Percentiles rank a stretch among this genome's conserved stretches.
These are phyloP conservation scores for Dynastes grantii DNA, from an alignment of 2,888 invertebrate species.

Conservation along the genomic window DNA sequence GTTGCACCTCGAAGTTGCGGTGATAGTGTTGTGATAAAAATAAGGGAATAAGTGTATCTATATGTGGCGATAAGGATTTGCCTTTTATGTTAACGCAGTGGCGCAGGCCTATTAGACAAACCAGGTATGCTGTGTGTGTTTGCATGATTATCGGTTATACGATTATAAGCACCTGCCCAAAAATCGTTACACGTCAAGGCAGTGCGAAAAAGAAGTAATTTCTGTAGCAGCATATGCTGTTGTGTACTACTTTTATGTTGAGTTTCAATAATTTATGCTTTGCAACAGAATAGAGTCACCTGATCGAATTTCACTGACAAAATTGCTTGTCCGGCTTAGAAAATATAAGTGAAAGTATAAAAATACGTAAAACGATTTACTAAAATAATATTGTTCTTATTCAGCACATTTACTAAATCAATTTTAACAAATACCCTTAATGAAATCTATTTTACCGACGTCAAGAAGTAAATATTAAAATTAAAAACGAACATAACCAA, in stretches of 20 bases:
- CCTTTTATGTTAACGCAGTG: background rate
- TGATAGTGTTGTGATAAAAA: constrained; percentile 32
- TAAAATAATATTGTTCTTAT: too few species aligned
- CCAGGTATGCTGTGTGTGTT: constrained; percentile 1
- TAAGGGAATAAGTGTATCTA: background rate
- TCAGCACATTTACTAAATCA: too few species aligned
- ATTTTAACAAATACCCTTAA: too few species aligned
- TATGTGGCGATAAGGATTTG: constrained; percentile 23
- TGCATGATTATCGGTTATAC: background rate
- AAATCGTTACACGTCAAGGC: background rate
- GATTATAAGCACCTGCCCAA: background rate
- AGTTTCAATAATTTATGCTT: too few species aligned
- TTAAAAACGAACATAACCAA: too few species aligned
- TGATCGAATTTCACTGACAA: too few species aligned
- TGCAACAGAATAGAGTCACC: too few species aligned
- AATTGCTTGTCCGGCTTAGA: too few species aligned
- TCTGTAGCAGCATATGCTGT: background rate
- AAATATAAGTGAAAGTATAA: too few species aligned
- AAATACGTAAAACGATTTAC: too few species aligned
- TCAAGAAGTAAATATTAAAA: too few species aligned
- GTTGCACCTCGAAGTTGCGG: background rate
- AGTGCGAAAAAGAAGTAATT: background rate
- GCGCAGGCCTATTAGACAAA: background rate
- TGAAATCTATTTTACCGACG: too few species aligned
- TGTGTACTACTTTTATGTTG: background rate